These are phyloP conservation scores for Montipora cactus DNA, from an alignment of 64 coral and sea anemone species.

Conservation along the genomic window DNA sequence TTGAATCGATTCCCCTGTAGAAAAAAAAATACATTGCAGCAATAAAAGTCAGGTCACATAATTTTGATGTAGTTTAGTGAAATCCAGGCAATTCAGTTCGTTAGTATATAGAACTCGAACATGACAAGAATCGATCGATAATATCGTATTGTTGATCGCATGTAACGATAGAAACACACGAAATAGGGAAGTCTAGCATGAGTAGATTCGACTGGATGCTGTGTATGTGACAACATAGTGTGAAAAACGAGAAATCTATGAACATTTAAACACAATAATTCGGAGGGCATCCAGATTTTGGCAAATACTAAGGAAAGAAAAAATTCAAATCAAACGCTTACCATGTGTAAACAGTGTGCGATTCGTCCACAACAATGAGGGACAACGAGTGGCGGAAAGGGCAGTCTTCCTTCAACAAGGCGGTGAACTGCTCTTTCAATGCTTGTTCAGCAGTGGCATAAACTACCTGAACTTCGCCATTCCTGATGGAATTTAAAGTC, in stretches of 20 bases:
- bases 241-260: neutral
- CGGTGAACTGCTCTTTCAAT: conserved; percentile 4
- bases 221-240: too few species aligned
- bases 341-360: conserved; percentile 45
- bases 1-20: conserved; percentile 4
- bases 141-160: too few species aligned
- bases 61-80: neutral
- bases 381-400: conserved; percentile 9
- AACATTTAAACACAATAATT: too few species aligned
- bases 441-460: conserved; percentile 53
- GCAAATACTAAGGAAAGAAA: too few species aligned
- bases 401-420: conserved; percentile 18
- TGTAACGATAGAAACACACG: too few species aligned
- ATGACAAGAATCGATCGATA: too few species aligned
- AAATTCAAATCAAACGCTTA: conserved; percentile 19
- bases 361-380: conserved; percentile 53
- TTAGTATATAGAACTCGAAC: too few species aligned
- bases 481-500: neutral
- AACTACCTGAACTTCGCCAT: conserved; percentile 14
- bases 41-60: neutral
- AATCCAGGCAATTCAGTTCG: neutral
- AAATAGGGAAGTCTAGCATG: too few species aligned
- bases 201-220: too few species aligned
- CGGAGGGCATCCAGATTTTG: too few species aligned
- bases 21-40: neutral